A percentile compares a stretch with the other conserved stretches of the same genome.
Conservation (phyloP, 2,113 vertebrate genomes). For the Stegastes partitus region DNA sequence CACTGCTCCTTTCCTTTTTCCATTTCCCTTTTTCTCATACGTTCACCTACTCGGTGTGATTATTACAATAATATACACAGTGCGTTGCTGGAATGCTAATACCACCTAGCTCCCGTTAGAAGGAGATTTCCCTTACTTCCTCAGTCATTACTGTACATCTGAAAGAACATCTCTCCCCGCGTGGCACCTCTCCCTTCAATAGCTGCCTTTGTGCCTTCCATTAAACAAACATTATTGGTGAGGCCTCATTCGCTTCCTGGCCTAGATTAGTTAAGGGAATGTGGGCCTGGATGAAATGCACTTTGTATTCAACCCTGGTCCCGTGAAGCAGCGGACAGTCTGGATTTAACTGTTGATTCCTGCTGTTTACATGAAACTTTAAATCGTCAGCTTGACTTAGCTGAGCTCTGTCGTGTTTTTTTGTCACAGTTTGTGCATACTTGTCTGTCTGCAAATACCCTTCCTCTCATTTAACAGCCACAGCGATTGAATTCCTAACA, state of each 20-base stretch:
- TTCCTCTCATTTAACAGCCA: not conserved
- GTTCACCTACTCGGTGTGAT: constrained; percentile 43
- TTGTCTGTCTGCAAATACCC: not conserved
- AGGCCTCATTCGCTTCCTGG: constrained; percentile 69
- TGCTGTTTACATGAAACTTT: not conserved
- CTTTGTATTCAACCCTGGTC: constrained; percentile 17
- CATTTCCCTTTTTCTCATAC: constrained; percentile 1
- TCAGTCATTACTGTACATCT: constrained; percentile 53
- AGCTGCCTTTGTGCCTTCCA: constrained; percentile 75
- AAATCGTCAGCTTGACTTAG: not conserved
- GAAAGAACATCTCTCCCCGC: constrained; percentile 56
- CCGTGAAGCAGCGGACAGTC: not conserved
- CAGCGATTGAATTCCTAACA: not conserved
- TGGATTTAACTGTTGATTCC: not conserved
- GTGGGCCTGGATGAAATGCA: constrained; percentile 62
- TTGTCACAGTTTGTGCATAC: not conserved
- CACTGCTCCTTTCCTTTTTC: constrained; percentile 13
- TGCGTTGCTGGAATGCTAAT: constrained; percentile 46
- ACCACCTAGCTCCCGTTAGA: constrained; percentile 31
- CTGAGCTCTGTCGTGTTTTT: fast-evolving
- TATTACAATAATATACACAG: constrained; percentile 60
- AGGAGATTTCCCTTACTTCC: constrained; percentile 58
- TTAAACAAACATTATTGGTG: constrained; percentile 70
- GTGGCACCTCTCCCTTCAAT: constrained; percentile 73
- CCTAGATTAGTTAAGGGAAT: constrained; percentile 54